phyloP scores from a whole-genome alignment of 2,113 vertebrate species.

The Atlantisia rogersi region DNA sequence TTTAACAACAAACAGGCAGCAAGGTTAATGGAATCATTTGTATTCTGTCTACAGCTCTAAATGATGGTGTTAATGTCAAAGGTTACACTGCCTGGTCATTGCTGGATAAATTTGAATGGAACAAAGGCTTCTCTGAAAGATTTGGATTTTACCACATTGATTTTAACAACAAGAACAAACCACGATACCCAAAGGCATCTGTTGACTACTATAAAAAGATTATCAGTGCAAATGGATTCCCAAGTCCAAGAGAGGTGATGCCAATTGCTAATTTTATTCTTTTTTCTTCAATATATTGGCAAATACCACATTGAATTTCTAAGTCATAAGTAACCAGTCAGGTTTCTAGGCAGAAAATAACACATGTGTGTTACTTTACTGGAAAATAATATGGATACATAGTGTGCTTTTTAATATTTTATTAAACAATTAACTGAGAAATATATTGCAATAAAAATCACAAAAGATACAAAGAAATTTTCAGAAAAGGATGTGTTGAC shows the following conservation, averaged over 20 bases:
- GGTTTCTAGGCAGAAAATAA: not conserved
- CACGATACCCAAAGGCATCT: conserved; percentile 90
- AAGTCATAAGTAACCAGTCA: not conserved
- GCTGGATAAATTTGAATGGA: conserved; percentile 95
- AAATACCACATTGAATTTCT: not conserved
- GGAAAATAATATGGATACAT: not conserved
- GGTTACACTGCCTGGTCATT: conserved; percentile 94
- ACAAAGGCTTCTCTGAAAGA: conserved; percentile 89
- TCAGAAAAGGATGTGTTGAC: not conserved
- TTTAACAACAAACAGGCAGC: not conserved
- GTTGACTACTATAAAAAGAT: conserved; percentile 88
- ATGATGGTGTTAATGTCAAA: conserved; percentile 87
- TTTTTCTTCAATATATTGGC: not conserved
- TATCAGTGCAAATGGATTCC: conserved; percentile 89
- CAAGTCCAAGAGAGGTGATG: conserved; percentile 86
- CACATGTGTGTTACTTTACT: rapidly evolving
- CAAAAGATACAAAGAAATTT: not conserved
- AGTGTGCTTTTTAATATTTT: not conserved
- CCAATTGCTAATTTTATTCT: not conserved
- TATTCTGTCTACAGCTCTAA: conserved; percentile 81
- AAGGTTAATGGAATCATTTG: not conserved
- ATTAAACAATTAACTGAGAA: not conserved
- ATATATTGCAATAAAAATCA: not conserved
- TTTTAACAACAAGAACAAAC: conserved; percentile 86
- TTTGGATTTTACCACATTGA: conserved; percentile 91